These are phyloP conservation scores for Threskiornis aethiopicus DNA, from an alignment of 2,797 vertebrate species.

Conservation along the genomic window DNA sequence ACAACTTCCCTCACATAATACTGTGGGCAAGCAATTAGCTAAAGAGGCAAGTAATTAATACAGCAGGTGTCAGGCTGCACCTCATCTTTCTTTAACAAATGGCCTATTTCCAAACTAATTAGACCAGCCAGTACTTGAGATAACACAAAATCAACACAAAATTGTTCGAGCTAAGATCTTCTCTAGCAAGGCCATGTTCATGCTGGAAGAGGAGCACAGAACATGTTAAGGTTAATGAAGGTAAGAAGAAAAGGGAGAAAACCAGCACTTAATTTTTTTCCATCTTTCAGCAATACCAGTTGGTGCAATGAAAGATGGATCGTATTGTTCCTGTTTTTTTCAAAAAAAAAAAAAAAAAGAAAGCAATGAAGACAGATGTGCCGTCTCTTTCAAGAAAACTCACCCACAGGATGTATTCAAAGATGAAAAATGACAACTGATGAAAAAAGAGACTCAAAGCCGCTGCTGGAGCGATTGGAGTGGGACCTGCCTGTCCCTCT, in stretches of 20 bases:
- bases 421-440: neutral
- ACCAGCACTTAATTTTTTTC: neutral
- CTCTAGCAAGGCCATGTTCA: accelerated
- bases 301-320: neutral
- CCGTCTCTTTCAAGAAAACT: neutral
- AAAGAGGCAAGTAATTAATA: constrained; percentile 44
- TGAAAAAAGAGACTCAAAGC: neutral
- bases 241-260: neutral
- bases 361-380: neutral
- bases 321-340: neutral
- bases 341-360: neutral
- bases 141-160: neutral
- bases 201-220: neutral
- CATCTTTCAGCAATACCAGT: neutral
- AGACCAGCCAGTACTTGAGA: neutral
- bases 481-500: neutral
- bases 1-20: neutral
- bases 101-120: constrained; percentile 23
- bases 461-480: neutral
- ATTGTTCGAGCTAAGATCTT: neutral
- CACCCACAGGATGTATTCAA: neutral
- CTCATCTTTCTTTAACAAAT: constrained; percentile 4
- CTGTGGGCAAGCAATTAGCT: constrained; percentile 7
- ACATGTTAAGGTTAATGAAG: neutral
- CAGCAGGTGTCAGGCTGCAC: constrained; percentile 14